Conservation (phyloP, 2,888 invertebrate species). For the Deilephila elpenor region DNA sequence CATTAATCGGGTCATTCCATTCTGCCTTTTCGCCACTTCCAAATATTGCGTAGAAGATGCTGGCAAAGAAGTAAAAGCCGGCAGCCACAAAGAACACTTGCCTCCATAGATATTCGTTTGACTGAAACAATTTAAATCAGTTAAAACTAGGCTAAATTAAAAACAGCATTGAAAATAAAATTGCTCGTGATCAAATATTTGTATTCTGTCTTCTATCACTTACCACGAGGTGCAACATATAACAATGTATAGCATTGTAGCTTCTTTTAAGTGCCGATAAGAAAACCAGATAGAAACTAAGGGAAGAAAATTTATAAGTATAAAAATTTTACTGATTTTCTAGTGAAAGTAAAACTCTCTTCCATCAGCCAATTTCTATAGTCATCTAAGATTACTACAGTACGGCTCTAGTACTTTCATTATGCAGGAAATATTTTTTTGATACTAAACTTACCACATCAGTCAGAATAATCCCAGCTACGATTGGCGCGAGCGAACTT, state of each 20-base stretch:
- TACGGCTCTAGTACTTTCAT: no score
- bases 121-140: conserved; percentile 71
- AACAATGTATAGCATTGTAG: no score
- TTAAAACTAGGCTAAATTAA: no score
- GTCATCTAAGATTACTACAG: background rate
- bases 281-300: no score
- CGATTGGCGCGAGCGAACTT: conserved; percentile 89
- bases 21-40: conserved; percentile 88
- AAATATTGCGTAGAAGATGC: conserved; percentile 87
- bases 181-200: no score
- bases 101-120: conserved; percentile 87
- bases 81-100: conserved; percentile 89
- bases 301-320: no score
- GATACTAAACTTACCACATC: conserved; percentile 83
- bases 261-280: no score
- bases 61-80: conserved; percentile 87
- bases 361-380: background rate
- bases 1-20: conserved; percentile 86
- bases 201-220: no score
- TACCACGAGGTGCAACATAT: no score
- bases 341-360: background rate
- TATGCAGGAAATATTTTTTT: background rate
- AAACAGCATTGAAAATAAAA: no score
- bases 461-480: conserved; percentile 87
- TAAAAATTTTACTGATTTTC: no score